phyloP scores from a whole-genome alignment of 2,113 vertebrate species.

The Rhipidura dahli region DNA sequence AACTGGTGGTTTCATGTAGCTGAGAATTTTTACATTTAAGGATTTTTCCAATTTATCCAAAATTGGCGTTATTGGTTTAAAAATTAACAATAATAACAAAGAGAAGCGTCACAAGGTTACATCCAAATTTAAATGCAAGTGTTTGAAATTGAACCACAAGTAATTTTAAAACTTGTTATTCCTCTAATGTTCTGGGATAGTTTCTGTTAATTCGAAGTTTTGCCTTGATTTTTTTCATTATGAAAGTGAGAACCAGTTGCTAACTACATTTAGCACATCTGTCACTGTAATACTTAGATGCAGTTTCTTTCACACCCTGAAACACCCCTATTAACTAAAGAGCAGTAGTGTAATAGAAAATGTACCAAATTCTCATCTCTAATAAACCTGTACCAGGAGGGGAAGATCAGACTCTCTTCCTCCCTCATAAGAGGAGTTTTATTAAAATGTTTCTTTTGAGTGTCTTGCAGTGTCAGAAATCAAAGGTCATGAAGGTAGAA shows the following conservation, averaged over 20 bases:
- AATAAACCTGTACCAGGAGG: not conserved
- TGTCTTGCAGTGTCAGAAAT: constrained; percentile 20
- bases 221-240: not conserved
- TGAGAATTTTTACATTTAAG: not conserved
- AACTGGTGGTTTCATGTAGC: not conserved
- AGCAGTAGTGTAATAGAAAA: not conserved
- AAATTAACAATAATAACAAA: not conserved
- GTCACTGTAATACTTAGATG: not conserved
- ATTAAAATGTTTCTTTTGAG: constrained; percentile 1
- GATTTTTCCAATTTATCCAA: not conserved
- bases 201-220: not conserved
- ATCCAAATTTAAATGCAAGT: not conserved
- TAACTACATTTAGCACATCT: not conserved
- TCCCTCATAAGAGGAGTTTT: not conserved
- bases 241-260: not conserved
- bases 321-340: not conserved
- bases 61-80: not conserved
- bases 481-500: constrained; percentile 44
- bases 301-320: not conserved
- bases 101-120: not conserved
- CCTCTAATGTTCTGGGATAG: not conserved
- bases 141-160: not conserved
- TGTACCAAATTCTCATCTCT: not conserved
- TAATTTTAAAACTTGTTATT: not conserved
- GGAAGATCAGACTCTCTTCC: not conserved